A percentile compares a stretch with the other conserved stretches of the same genome.
Evolutionary conservation across 2,888 invertebrate genomes (phyloP).

Genomic region (Phoronis australis): DNA sequence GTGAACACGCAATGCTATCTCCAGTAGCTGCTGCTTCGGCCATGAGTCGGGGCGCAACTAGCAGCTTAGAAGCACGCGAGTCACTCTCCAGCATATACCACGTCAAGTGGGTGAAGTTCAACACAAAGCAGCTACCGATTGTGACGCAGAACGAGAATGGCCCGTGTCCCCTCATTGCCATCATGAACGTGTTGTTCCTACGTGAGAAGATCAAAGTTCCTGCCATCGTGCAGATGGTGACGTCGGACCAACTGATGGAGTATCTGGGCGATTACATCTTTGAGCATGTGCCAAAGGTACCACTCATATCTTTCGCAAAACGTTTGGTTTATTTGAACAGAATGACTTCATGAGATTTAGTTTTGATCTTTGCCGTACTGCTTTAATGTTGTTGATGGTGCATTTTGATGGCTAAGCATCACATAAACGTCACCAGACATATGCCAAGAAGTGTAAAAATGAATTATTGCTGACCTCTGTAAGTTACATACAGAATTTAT

Average conservation of each 20-base stretch:
- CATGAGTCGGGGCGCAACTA: background rate
- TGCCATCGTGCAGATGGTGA: slow-evolving; percentile 52
- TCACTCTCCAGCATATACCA: slow-evolving; percentile 49
- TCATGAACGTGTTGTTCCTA: slow-evolving; percentile 58
- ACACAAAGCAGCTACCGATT: slow-evolving; percentile 51
- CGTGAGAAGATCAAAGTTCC: slow-evolving; percentile 53
- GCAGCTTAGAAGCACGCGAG: background rate
- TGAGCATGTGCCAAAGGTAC: slow-evolving; percentile 53
- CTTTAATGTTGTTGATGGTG: too few relatives aligned
- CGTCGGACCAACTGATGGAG: slow-evolving; percentile 56
- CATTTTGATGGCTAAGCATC: too few relatives aligned
- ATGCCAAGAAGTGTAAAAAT: too few relatives aligned
- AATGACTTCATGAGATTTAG: too few relatives aligned
- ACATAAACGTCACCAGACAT: too few relatives aligned
- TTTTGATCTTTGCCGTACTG: too few relatives aligned
- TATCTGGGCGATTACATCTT: slow-evolving; percentile 56
- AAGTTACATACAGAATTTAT: too few relatives aligned
- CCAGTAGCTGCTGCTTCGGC: background rate
- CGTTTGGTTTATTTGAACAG: too few relatives aligned
- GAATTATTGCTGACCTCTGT: too few relatives aligned
- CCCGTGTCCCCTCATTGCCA: slow-evolving; percentile 60
- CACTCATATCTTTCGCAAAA: too few relatives aligned
- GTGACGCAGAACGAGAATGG: slow-evolving; percentile 61
- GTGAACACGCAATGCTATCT: too few relatives aligned
- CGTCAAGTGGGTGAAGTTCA: slow-evolving; percentile 56